Base-by-base conservation (phyloP, 2,113 vertebrate genomes). In the Misgurnus anguillicaudatus region DNA sequence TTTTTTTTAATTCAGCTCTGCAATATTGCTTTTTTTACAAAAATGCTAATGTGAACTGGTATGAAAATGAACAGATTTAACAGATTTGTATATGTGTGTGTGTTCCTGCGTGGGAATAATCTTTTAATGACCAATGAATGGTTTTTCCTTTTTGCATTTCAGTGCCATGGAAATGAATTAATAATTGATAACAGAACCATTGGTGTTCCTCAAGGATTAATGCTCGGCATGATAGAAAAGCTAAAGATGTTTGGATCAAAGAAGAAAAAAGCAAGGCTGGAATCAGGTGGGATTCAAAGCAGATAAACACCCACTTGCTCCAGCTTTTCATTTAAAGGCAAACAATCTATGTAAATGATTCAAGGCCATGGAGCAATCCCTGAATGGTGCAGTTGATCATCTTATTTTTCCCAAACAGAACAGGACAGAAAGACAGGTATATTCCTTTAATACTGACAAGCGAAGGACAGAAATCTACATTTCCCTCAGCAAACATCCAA, bases 161-260 rank as follows among this genome's bases (percentile, higher is more conserved):
- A 73, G 62, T 82, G 70, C 69, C 38, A 60, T 38, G 64, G 77
- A 58, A 58, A 68, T 69, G 53, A 71, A 79, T 83, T 79, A 79
- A 83, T 83, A 83, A 83, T 64, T 83, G 77, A 79, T 79, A 79
- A 79, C 39, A 69, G 77, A 62, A 74, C 63, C 24, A 63, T 58
- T 68, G 76, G 63, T 68, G 68, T 72, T 78, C 75, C 69, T 67
- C 51, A 78, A 69, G 64, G 77, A 79, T 79, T 83, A 79, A 83
- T 75, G 71, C 42, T 51, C 62, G 9, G 53, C 77, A 51, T 19
- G 55, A 73, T 39, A 41, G 19, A 60, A 41, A 77, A 60, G 75
- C 45, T 38, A 71, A 68, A 58, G 51, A 64, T 71, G 60, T 64
- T 41, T 9, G 60, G 51, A 60, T 72, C 39, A 73, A 65, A 65